Conservation (phyloP, 2,797 vertebrate species). For the Cyclopterus lumpus region DNA sequence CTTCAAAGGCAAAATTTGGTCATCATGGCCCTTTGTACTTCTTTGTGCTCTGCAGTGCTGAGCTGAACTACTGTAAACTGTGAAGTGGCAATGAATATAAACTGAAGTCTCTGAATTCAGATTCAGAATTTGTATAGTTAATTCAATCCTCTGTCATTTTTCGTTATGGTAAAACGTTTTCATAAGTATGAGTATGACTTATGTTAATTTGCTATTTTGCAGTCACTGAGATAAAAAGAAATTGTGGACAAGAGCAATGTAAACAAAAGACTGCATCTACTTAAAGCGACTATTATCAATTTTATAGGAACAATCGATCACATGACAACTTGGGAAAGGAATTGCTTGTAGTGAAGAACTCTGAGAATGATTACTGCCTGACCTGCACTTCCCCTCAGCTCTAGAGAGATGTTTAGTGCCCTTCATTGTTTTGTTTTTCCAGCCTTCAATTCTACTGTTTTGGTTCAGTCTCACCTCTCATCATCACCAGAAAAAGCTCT, state of each 20-base stretch:
- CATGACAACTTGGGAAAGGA: not conserved
- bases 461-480: not conserved
- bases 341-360: not conserved
- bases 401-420: not conserved
- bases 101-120: not conserved
- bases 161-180: not conserved
- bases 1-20: conserved; percentile 41
- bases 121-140: not conserved
- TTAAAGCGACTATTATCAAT: not conserved
- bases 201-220: not conserved
- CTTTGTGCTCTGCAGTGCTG: conserved; percentile 33
- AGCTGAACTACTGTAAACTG: conserved; percentile 10
- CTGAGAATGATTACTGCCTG: not conserved
- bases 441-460: not conserved
- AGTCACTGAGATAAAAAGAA: not conserved
- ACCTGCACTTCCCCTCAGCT: not conserved
- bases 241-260: not conserved
- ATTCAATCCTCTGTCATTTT: not conserved
- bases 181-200: not conserved
- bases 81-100: not conserved
- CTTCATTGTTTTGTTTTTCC: conserved; percentile 8
- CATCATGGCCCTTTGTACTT: conserved; percentile 35
- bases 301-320: not conserved
- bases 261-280: not conserved
- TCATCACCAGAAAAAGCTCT: not conserved